Evolutionary conservation across 2,113 vertebrate species (phyloP).

Genomic region (Salvator merianae): DNA sequence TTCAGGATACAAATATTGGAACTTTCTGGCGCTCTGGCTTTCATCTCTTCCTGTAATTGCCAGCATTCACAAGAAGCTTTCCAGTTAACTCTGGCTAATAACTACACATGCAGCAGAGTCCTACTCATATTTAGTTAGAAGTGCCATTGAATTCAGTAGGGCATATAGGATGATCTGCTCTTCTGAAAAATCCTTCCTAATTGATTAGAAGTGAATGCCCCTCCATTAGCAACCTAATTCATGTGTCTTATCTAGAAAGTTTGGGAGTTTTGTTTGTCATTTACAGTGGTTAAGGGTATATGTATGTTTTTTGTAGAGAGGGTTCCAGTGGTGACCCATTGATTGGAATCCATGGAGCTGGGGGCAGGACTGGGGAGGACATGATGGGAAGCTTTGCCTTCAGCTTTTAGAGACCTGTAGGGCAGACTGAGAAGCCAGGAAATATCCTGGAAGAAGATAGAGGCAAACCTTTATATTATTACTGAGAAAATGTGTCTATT

Average conservation of each 20-base stretch:
- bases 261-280: not conserved
- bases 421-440: too few species aligned
- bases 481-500: too few species aligned
- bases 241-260: not conserved
- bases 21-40: accelerated
- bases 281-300: not conserved
- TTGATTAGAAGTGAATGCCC: not conserved
- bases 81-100: not conserved
- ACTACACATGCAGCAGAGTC: not conserved
- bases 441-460: too few species aligned
- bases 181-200: not conserved
- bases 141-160: not conserved
- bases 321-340: too few species aligned
- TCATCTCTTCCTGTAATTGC: not conserved
- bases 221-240: not conserved
- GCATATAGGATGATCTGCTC: not conserved
- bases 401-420: too few species aligned
- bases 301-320: not conserved
- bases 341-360: too few species aligned
- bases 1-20: not conserved
- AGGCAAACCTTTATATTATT: too few species aligned
- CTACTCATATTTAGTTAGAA: not conserved
- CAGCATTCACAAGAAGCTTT: not conserved
- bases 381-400: too few species aligned
- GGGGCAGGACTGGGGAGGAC: too few species aligned